Base-by-base conservation (phyloP, 2,113 vertebrate genomes). In the Bombycilla garrulus region DNA sequence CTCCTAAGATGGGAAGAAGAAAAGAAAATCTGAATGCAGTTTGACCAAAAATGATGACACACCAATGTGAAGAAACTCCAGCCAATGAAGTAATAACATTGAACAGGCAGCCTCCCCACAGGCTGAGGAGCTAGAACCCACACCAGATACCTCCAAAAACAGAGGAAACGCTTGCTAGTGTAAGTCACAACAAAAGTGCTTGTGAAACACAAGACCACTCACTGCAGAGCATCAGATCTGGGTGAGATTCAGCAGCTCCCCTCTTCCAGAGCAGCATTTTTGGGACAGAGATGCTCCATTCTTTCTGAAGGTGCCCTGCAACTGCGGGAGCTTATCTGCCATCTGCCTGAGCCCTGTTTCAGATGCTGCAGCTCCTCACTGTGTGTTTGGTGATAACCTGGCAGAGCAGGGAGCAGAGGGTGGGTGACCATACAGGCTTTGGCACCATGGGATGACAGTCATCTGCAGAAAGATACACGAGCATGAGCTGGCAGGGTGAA, bases 191-290 rank as follows among this genome's bases (percentile, higher is more conserved):
- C 47, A 18, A 1, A 1, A 66, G 38, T 16, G 54, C 25, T 64
- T 25, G 16, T 56, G 86, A 81, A 81, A 74, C 3, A 0, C 0
- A 0, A 83, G 19, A 36, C 29, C 7, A 1, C 44, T 28, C 28
- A 5, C 15, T 8, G 53, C 51, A 86, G 35, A 70, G 28, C 0
- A 0, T 18, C 12, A 3, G 16, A 6, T 29, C 42, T 48, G 51
- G 18, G 24, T 13, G 47, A 83, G 44, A 8, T 51, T 35, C 35
- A 47, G 22, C 24, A 4, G 3, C 23, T 51, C 16, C 47, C n/a
- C 36, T 80, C 54, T 60, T 65, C 54, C 57, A 77, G 64, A 58
- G 31, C 19, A 54, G 42, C 29, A 4, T 17, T 35, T 20, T 35
- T 77, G 35, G 38, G 51, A 51, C 45, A 65, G 54, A 64, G 45